Evolutionary conservation across 2,888 invertebrate species (phyloP).

Genomic region (Caenorhabditis sinica): DNA sequence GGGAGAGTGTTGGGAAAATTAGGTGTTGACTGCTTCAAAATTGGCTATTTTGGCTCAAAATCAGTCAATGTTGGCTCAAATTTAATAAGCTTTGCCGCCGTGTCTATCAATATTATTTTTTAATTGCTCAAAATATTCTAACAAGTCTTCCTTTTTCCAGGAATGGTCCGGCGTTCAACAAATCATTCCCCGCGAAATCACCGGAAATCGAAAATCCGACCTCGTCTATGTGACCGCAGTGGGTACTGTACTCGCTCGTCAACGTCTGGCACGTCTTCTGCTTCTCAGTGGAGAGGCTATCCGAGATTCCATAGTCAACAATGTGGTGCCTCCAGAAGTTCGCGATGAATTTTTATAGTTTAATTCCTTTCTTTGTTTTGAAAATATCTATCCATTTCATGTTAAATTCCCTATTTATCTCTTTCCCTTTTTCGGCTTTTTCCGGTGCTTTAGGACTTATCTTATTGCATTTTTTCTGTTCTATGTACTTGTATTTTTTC

Average conservation of each 20-base stretch:
- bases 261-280: constrained; percentile 63
- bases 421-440: background rate
- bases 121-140: no score
- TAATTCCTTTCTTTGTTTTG: no score
- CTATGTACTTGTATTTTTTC: background rate
- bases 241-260: constrained; percentile 67
- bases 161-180: constrained; percentile 68
- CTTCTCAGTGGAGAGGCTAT: constrained; percentile 63
- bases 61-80: no score
- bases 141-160: constrained; percentile 33
- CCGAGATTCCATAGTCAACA: constrained; percentile 61
- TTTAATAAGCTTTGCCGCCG: no score
- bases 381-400: background rate
- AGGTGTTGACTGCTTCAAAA: no score
- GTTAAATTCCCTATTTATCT: background rate
- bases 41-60: no score
- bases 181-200: constrained; percentile 61
- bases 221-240: constrained; percentile 65
- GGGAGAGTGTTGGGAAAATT: background rate
- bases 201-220: constrained; percentile 51
- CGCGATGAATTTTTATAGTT: constrained; percentile 64
- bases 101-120: no score
- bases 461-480: background rate
- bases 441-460: background rate
- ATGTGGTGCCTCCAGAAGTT: constrained; percentile 60